These are phyloP conservation scores for Lasiurus borealis DNA, from an alignment of 2,113 vertebrate genomes.

Conservation along the genomic window DNA sequence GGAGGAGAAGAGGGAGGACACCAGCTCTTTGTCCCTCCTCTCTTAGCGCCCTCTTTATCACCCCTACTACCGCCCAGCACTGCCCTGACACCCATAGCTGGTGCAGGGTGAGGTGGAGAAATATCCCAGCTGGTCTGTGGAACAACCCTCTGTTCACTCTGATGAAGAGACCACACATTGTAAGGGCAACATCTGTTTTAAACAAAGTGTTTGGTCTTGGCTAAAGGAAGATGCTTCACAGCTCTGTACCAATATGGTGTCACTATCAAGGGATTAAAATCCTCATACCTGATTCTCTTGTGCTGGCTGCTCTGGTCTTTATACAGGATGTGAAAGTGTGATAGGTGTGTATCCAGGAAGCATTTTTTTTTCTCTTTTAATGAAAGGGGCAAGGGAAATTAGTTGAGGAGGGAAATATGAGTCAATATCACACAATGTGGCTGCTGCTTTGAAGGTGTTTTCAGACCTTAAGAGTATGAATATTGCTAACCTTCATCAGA, in stretches of 20 bases:
- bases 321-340: not conserved
- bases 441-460: not conserved
- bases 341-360: not conserved
- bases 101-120: not conserved
- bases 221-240: accelerated
- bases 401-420: not conserved
- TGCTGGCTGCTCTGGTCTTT: not conserved
- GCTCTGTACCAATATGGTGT: not conserved
- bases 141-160: accelerated
- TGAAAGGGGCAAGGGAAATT: not conserved
- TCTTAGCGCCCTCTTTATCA: not conserved
- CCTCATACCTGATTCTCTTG: not conserved
- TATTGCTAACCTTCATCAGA: not conserved
- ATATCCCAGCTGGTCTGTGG: not conserved
- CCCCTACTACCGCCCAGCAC: accelerated
- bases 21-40: accelerated
- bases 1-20: not conserved
- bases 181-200: accelerated
- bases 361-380: not conserved
- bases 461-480: not conserved
- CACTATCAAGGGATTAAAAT: not conserved
- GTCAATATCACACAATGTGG: not conserved
- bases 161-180: accelerated
- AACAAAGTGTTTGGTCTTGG: not conserved
- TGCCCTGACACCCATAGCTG: accelerated